A percentile compares a stretch with the other conserved stretches of the same genome.
phyloP scores from a whole-genome alignment of 2,797 vertebrate genomes.

The Sternarchorhynchus goeldii region DNA sequence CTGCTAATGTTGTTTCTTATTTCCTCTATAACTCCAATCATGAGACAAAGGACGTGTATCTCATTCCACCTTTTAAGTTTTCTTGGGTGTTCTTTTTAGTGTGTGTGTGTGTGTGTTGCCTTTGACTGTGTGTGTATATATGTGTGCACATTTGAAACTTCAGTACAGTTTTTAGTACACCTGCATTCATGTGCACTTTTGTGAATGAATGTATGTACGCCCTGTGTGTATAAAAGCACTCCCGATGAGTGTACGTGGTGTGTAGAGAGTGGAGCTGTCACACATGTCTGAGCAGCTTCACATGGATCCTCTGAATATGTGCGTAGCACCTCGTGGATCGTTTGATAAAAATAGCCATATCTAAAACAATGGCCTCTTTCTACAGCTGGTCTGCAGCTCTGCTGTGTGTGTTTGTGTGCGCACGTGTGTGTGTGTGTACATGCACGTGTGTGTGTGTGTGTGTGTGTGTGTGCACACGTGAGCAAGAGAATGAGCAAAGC shows the following conservation, averaged over 20 bases:
- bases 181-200: background rate
- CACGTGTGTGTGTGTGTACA: background rate
- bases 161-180: background rate
- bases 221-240: too few species aligned
- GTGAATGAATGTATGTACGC: background rate
- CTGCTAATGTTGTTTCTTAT: background rate
- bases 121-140: background rate
- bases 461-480: background rate
- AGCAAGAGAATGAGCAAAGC: background rate
- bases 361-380: constrained; percentile 41
- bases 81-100: background rate
- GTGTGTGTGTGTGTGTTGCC: background rate
- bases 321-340: constrained; percentile 41
- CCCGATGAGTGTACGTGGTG: constrained; percentile 6
- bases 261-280: constrained; percentile 1
- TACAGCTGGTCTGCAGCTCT: constrained; percentile 29
- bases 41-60: background rate
- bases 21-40: background rate
- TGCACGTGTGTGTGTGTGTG: background rate
- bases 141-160: background rate
- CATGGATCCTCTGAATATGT: constrained; percentile 49
- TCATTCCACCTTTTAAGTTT: background rate
- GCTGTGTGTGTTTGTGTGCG: constrained; percentile 28
- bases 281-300: constrained; percentile 21
- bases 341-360: constrained; percentile 38